These are phyloP conservation scores for Drosophila bipectinata DNA, from an alignment of 1,140 invertebrate genomes.

Conservation along the genomic window DNA sequence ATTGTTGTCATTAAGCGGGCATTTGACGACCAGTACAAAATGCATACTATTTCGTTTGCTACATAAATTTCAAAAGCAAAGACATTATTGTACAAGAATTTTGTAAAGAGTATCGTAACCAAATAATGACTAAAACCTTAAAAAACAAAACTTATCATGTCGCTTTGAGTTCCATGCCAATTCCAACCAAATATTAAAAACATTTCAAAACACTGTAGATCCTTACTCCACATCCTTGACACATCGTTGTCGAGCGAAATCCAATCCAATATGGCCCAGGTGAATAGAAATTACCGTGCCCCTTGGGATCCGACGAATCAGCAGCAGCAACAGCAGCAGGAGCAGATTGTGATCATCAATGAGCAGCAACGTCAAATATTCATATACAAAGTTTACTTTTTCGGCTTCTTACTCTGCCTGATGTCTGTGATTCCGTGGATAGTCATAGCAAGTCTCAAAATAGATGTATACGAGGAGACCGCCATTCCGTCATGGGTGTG, in stretches of 20 bases:
- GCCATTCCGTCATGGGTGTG: constrained; percentile 23
- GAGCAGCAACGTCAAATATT: constrained; percentile 1
- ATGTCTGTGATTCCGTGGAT: constrained; percentile 19
- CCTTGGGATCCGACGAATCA: background rate
- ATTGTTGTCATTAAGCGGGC: too few relatives aligned
- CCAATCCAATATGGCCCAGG: background rate
- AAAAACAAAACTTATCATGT: background rate
- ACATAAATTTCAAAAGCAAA: too few relatives aligned
- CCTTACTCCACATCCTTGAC: background rate
- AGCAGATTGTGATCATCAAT: background rate
- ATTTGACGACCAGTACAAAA: too few relatives aligned
- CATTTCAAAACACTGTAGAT: too few relatives aligned
- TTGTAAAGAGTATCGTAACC: too few relatives aligned
- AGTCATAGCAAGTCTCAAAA: background rate
- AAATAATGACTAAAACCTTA: too few relatives aligned
- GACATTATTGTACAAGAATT: too few relatives aligned
- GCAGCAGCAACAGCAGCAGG: background rate
- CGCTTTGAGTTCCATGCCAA: background rate
- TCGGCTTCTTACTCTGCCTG: background rate
- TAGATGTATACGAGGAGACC: background rate
- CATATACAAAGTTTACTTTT: constrained; percentile 8
- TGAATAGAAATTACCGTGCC: background rate
- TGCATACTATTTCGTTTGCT: too few relatives aligned
- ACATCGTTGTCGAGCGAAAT: too few relatives aligned
- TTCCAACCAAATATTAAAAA: too few relatives aligned